Percentiles rank a stretch among this genome's conserved stretches.
phyloP scores from a whole-genome alignment of 2,888 invertebrate genomes.

The Erebia palarica region DNA sequence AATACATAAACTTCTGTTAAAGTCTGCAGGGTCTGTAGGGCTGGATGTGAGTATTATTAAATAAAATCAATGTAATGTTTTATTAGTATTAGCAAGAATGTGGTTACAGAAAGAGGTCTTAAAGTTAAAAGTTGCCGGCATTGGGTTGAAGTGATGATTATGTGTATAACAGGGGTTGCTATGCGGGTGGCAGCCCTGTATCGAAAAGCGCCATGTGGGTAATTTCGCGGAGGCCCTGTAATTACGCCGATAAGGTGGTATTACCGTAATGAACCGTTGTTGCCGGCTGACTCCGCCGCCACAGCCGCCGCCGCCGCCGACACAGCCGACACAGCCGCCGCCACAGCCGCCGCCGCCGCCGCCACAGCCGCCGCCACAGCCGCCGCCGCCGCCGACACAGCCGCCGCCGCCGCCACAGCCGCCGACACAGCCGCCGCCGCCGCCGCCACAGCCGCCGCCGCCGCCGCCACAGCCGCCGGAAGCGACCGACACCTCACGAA shows the following conservation, averaged over 20 bases:
- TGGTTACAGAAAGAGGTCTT: too few species aligned
- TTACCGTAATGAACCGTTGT: conserved; percentile 47
- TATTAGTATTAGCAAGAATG: too few species aligned
- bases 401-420: neutral
- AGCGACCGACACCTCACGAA: conserved; percentile 23
- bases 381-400: too few species aligned
- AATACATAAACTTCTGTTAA: too few species aligned
- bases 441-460: neutral
- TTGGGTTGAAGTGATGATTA: neutral
- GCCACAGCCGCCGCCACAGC: neutral
- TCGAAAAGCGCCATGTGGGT: conserved; percentile 36
- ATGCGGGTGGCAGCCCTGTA: conserved; percentile 6
- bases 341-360: neutral
- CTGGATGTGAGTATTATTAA: too few species aligned
- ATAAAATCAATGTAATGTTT: too few species aligned
- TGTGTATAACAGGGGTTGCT: neutral
- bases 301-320: conserved; percentile 9
- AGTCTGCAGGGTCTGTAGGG: too few species aligned
- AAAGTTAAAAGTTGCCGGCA: neutral
- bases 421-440: neutral
- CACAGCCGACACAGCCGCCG: neutral
- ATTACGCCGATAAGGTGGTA: conserved; percentile 50
- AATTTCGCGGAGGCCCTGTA: conserved; percentile 42
- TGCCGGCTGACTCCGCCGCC: neutral
- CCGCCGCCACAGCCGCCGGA: conserved; percentile 7